Conservation (phyloP, 1,140 invertebrate genomes). For the Parapsyche elsis region DNA sequence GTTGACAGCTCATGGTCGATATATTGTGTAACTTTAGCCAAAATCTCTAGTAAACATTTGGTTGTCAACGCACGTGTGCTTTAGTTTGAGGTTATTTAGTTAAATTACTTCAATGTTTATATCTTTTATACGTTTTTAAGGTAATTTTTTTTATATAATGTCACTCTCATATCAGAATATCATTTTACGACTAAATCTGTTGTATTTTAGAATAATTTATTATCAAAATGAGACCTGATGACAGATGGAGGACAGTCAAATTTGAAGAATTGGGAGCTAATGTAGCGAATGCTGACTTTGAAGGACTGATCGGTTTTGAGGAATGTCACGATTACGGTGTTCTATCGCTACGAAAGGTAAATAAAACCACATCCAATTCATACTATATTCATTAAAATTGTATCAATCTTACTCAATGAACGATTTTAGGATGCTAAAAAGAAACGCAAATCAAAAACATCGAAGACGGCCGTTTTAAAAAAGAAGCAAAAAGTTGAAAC, state of each 20-base stretch:
- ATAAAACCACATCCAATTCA: neutral
- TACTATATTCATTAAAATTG: too few relatives aligned
- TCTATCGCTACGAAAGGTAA: conserved; percentile 54
- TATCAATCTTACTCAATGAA: too few relatives aligned
- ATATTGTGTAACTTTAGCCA: too few relatives aligned
- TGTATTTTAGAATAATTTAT: neutral
- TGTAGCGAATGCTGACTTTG: conserved; percentile 62
- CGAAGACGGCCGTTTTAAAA: conserved; percentile 38
- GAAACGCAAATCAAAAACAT: conserved; percentile 45
- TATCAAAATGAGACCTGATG: neutral
- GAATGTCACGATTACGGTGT: conserved; percentile 72
- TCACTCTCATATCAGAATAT: too few relatives aligned
- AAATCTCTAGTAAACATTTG: too few relatives aligned
- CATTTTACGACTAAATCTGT: neutral
- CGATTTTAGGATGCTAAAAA: conserved; percentile 48
- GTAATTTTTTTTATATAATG: too few relatives aligned
- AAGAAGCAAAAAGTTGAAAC: neutral
- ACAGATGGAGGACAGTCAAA: conserved; percentile 68
- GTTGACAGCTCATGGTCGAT: too few relatives aligned
- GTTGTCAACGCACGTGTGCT: too few relatives aligned
- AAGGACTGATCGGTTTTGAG: conserved; percentile 72
- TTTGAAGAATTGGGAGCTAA: conserved; percentile 67
- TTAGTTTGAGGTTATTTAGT: too few relatives aligned
- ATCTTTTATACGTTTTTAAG: too few relatives aligned
- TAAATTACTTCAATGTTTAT: too few relatives aligned